Conservation (phyloP, 2,113 vertebrate species). For the Rattus norvegicus region GRCr8 NC_086036.1:25056001-25056500, state of each 20-base stretch:
- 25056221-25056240: neutral
- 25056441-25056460: neutral
- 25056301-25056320: neutral
- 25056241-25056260: neutral
- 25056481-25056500: neutral
- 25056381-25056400: neutral
- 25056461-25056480: neutral
- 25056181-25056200: neutral
- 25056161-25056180: neutral
- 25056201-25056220: neutral
- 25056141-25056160: neutral
- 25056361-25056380: neutral
- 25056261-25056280: neutral
- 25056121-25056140: neutral
- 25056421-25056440: neutral
- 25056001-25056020: conserved; percentile 48
- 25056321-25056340: neutral
- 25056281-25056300: neutral
- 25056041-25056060: neutral
- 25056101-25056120: neutral
- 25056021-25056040: conserved; percentile 32
- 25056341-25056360: neutral
- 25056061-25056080: neutral
- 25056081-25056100: neutral
- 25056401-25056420: neutral